Evolutionary conservation across 2,113 vertebrate genomes (phyloP).

Genomic region (Sus scrofa): T2T-Sscrofa CM000812.6:117479501-117480000

Average conservation of each 20-base stretch:
- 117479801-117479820: constrained; percentile 72
- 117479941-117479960: constrained; percentile 90
- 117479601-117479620: constrained; percentile 83
- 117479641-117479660: constrained; percentile 80
- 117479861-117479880: constrained; percentile 40
- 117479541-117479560: constrained; percentile 71
- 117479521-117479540: constrained; percentile 66
- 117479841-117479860: constrained; percentile 79
- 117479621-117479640: constrained; percentile 81
- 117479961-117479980: constrained; percentile 82
- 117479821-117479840: constrained; percentile 80
- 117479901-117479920: constrained; percentile 80
- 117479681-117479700: constrained; percentile 83
- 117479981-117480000: constrained; percentile 81
- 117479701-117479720: constrained; percentile 87
- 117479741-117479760: constrained; percentile 88
- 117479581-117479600: constrained; percentile 90
- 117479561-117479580: constrained; percentile 86
- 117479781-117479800: constrained; percentile 76
- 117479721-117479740: background rate
- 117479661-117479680: constrained; percentile 85
- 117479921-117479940: constrained; percentile 65
- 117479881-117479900: constrained; percentile 76
- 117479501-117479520: constrained; percentile 28
- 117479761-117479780: constrained; percentile 84